Base-by-base conservation (phyloP, 2,797 vertebrate species). In the Oreochromis mossambicus region DNA sequence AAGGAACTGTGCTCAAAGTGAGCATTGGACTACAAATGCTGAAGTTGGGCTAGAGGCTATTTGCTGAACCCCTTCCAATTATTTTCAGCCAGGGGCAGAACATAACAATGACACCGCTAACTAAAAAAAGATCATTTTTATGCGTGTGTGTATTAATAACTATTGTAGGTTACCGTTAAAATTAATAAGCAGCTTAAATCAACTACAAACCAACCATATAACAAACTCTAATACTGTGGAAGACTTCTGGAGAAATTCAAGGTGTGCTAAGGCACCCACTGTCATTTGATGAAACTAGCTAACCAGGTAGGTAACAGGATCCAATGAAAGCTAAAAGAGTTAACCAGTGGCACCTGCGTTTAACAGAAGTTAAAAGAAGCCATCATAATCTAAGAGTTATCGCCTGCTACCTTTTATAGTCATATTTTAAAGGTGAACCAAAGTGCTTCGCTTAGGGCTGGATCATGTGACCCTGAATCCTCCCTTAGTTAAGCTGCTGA, bases 201-300 rank as follows among this genome's bases (percentile, higher is more conserved):
- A 48, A 29, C 24, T 26, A 26, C 14, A 73, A 73, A 46, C 26
- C 43, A 17, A 48, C 15, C 2, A 73, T 73, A 48, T 73, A 17
- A 73, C 41, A 73, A 73, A 46, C 41, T 70, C 3, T 4, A 73
- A 19, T 73, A 12, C 38, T 26, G 38, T 2, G 0, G 13, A 43
- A 70, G n/a, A 70, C 8, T 1, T 17, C 8, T 43, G 66, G 13
- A 24, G 63, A 70, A 19, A 73, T 0, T 70, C 41, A 19, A 24
- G 24, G 0, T 0, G 5, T 26, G 21, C 8, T 17, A 0, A 46
- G 2, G 41, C 24, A 73, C 41, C 9, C 9, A 48, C 14, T 73
- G 41, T 14, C 4, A 0, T 19, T 48, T 1, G 9, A 29, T 0
- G 2, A 48, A 46, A 29, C 21, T 3, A 70, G 38, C 21, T 26